These are phyloP conservation scores for Antrozous pallidus DNA, from an alignment of 2,797 vertebrate species.

Conservation along the genomic window DNA sequence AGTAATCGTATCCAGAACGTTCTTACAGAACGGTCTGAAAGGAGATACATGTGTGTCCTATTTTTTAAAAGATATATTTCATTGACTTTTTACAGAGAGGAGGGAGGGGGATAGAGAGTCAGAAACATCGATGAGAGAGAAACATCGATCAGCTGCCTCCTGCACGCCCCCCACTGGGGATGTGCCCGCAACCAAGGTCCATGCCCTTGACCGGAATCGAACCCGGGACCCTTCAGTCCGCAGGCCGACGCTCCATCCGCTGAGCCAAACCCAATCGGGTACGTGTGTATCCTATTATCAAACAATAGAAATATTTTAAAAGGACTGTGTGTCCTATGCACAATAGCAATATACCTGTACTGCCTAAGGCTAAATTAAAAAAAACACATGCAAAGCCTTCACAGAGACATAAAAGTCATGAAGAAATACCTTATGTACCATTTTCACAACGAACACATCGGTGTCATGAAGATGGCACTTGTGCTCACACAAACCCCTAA, in stretches of 20 bases:
- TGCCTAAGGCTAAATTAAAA: neutral
- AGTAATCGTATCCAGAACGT: neutral
- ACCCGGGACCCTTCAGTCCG: too few relatives aligned
- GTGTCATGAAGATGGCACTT: neutral
- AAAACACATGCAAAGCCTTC: neutral
- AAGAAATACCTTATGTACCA: neutral
- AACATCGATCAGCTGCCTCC: too few relatives aligned
- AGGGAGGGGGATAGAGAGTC: too few relatives aligned
- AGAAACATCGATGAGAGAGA: too few relatives aligned
- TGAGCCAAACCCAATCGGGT: too few relatives aligned
- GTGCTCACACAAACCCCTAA: neutral
- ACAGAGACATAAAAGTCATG: neutral
- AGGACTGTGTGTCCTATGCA: neutral
- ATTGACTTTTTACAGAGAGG: too few relatives aligned
- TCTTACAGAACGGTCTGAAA: neutral
- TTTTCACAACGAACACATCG: neutral
- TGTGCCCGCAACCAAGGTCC: too few relatives aligned
- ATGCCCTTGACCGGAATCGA: too few relatives aligned
- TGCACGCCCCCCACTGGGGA: too few relatives aligned
- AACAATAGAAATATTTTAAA: neutral
- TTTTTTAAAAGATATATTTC: neutral
- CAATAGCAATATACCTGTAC: neutral
- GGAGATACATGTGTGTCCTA: neutral
- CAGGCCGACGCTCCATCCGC: too few relatives aligned
- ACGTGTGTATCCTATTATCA: neutral